Evolutionary conservation across 2,113 vertebrate genomes (phyloP), one percentile per base, ranked within the genome.

Genomic region (Crotalus viridis): DNA sequence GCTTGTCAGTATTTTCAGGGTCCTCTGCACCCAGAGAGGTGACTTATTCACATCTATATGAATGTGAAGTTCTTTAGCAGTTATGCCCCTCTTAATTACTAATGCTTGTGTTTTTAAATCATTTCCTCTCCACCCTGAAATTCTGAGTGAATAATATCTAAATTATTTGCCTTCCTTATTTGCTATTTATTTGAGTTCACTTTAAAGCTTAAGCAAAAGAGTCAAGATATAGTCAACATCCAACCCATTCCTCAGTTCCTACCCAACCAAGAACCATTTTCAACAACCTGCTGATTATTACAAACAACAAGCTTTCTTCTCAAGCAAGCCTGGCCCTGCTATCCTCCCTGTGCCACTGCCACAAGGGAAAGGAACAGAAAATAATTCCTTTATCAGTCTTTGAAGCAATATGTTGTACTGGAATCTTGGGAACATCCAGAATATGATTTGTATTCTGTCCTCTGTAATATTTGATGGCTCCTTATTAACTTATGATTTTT

Each of bases 401-500:
- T 90, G 89, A 97, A 97, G 97, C 96, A 95, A 17, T 96, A 94
- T 19, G 87, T 95, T 95, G 94, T 94, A 91, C 1, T 0, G 90
- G 93, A 94, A 33, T 95, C 64, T 5, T 91, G 4, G 90, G 92
- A 94, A 94, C 88, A 94, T 89, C 95, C 93, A 89, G 93, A 93
- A 94, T 90, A 91, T 93, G 10, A 94, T 95, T 94, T 56, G 92
- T 95, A 43, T 95, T 94, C 95, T 97, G 97, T 96, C 96, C 96
- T 97, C 96, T 97, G 97, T 97, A 94, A 95, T 95, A 97, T 97
- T 90, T 97, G 96, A 95, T 96, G 96, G 96, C 98, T 97, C 95
- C 94, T 97, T 97, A 93, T 98, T 98, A 97, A 98, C 98, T 98
- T 98, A 97, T 98, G 97, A 91, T 96, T 94, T 97, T 95, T 39